Evolutionary conservation across 2,113 vertebrate genomes (phyloP).

Genomic region (Laticauda colubrina): DNA sequence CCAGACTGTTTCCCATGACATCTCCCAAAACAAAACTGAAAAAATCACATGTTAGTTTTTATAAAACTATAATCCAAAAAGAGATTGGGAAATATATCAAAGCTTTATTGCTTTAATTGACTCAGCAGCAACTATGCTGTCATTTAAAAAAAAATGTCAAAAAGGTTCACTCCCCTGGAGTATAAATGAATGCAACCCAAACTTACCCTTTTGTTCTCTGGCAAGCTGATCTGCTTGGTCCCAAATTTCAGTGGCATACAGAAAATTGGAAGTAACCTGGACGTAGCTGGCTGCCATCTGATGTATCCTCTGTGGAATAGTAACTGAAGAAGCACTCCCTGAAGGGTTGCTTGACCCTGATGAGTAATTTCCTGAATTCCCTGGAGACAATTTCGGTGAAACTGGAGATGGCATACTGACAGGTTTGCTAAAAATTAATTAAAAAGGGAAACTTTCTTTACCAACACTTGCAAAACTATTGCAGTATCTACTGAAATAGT

Average conservation of each 20-base stretch:
- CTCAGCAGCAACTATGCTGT: not conserved
- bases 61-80: not conserved
- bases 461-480: not conserved
- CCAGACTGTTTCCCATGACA: not conserved
- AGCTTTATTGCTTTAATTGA: not conserved
- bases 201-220: conserved; percentile 91
- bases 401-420: conserved; percentile 95
- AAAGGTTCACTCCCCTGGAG: not conserved
- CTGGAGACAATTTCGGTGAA: conserved; percentile 95
- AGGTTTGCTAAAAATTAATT: conserved; percentile 78
- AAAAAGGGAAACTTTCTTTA: not conserved
- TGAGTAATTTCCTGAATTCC: conserved; percentile 88
- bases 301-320: conserved; percentile 97
- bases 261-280: conserved; percentile 97
- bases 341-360: conserved; percentile 83
- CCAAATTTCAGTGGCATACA: conserved; percentile 97
- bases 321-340: conserved; percentile 89
- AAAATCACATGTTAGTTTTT: not conserved
- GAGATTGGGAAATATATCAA: not conserved
- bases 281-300: conserved; percentile 99
- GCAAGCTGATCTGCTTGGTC: conserved; percentile 97
- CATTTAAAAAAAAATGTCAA: accelerated
- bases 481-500: accelerated
- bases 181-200: not conserved
- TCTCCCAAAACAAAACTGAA: accelerated